Evolutionary conservation across 2,797 vertebrate species (phyloP), one percentile per base, ranked within the genome.

Genomic region (Sternarchorhynchus goeldii): DNA sequence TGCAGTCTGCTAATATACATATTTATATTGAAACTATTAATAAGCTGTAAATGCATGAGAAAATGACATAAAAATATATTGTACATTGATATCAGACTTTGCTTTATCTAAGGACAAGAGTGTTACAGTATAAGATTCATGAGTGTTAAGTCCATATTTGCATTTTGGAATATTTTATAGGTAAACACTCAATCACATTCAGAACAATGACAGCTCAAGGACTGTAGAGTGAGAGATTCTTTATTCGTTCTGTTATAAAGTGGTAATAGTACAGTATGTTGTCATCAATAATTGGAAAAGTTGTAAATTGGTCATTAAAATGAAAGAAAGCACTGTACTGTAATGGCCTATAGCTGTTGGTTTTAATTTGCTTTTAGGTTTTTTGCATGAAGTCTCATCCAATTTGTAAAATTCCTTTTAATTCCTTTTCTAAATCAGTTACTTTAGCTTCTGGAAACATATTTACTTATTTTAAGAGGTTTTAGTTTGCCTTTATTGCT

Each of bases 131-230:
- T 75, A 86, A 86, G 85, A 86, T 85, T 85, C 85, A 86, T 86
- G 85, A 82, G 77, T 77, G 80, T 77, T 82, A 82, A 77, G 68
- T 82, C 72, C 68, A 80, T 84, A 85, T 86, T 86, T 86, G 83
- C 85, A 86, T 86, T 85, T 82, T 74, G 69, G 83, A 83, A 86
- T 86, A 86, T 86, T 86, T 86, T 86, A 86, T 86, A 81, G 83
- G 80, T 85, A 82, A 86, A 86, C 85, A 85, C 83, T 86, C 85
- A 86, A 85, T 86, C 85, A 86, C 81, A 53, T 83, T 82, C 81
- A 82, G 72, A 82, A 73, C 73, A 77, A 68, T 86, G 85, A 86
- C 85, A 82, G 85, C 85, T 86, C 85, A 86, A 86, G 85, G 82
- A 82, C 85, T 81, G 73, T 78, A 60, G 73, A 83, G 85, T 85